These are phyloP conservation scores for Volucella inflata DNA, from an alignment of 2,888 invertebrate genomes.

Conservation along the genomic window DNA sequence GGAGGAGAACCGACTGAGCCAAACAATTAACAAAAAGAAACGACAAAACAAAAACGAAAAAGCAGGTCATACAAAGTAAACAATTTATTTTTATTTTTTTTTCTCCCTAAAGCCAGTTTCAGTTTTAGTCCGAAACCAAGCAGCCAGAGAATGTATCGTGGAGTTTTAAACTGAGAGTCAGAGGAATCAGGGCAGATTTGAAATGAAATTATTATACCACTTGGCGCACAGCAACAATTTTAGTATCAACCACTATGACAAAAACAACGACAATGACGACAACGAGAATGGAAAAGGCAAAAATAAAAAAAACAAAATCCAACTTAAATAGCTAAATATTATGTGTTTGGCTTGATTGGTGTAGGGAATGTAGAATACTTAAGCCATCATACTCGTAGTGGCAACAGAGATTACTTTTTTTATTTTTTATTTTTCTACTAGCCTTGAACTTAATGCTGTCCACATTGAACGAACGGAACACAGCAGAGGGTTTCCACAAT, in stretches of 20 bases:
- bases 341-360: slow-evolving; percentile 43
- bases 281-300: neutral
- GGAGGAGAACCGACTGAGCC: neutral
- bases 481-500: slow-evolving; percentile 29
- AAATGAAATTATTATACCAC: slow-evolving; percentile 53
- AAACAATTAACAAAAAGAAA: neutral
- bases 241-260: too few relatives aligned
- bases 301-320: neutral
- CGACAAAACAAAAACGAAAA: slow-evolving; percentile 21
- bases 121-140: neutral
- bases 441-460: slow-evolving; percentile 68
- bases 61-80: slow-evolving; percentile 48
- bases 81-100: slow-evolving; percentile 32
- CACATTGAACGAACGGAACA: slow-evolving; percentile 45
- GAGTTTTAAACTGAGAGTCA: slow-evolving; percentile 12
- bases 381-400: slow-evolving; percentile 41
- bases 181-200: slow-evolving; percentile 36
- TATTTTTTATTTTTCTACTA: slow-evolving; percentile 52
- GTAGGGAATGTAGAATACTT: slow-evolving; percentile 49
- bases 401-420: slow-evolving; percentile 32
- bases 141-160: neutral
- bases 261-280: neutral
- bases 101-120: neutral
- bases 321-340: slow-evolving; percentile 45
- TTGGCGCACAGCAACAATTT: slow-evolving; percentile 53